phyloP scores from a whole-genome alignment of 2,113 vertebrate genomes.

The Rousettus leschenaultii region DNA sequence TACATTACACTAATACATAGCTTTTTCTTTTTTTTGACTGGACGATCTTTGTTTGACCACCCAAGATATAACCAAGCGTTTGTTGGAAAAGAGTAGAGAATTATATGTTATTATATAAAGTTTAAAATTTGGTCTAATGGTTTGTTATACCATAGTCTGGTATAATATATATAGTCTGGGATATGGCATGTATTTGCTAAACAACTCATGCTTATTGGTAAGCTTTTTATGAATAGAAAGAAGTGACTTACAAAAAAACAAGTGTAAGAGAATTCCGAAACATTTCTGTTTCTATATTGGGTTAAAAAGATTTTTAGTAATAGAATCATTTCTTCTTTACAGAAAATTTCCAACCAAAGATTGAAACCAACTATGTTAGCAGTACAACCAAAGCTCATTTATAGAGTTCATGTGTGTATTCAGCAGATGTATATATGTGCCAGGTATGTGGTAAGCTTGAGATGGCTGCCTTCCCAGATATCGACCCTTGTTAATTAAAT shows the following conservation, averaged over 20 bases:
- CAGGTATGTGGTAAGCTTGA: not conserved
- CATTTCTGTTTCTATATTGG: conserved; percentile 31
- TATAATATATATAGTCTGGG: conserved; percentile 59
- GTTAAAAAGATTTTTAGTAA: not conserved
- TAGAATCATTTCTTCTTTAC: not conserved
- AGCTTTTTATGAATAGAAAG: conserved; percentile 58
- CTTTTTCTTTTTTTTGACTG: conserved; percentile 58
- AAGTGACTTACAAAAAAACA: conserved; percentile 60
- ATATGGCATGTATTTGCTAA: conserved; percentile 67
- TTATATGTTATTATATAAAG: conserved; percentile 57
- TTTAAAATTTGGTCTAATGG: conserved; percentile 19
- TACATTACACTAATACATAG: not conserved
- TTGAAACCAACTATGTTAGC: not conserved
- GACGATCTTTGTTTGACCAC: not conserved
- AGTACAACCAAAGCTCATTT: not conserved
- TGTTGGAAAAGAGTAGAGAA: conserved; percentile 57
- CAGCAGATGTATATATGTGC: not conserved
- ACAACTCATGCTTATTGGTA: conserved; percentile 72
- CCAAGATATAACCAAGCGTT: conserved; percentile 48
- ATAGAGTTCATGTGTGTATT: not conserved
- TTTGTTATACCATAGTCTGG: not conserved
- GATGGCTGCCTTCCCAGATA: not conserved
- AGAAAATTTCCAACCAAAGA: not conserved
- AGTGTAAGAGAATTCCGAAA: conserved; percentile 71
- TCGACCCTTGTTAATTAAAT: not conserved